These are phyloP conservation scores for Kryptolebias ocellatus DNA, from an alignment of 2,797 vertebrate species.

Conservation along the genomic window DNA sequence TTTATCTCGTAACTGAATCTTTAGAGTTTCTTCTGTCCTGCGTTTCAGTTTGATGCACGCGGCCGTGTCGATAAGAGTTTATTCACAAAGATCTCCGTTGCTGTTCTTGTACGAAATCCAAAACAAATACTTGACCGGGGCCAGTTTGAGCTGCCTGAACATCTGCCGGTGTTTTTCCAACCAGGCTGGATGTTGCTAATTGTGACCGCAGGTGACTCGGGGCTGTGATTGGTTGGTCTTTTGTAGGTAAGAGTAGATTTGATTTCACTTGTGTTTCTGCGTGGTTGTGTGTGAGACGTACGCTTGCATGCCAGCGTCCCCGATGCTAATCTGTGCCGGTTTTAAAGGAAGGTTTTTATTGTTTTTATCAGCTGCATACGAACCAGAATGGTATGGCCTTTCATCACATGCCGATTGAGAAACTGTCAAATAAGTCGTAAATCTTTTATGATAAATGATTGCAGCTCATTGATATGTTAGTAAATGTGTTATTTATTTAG, in stretches of 20 bases:
- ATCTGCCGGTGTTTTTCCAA: conserved; percentile 72
- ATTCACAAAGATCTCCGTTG: conserved; percentile 10
- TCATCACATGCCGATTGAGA: conserved; percentile 11
- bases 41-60: too few species aligned
- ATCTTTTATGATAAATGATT: neutral
- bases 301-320: neutral
- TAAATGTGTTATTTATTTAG: too few species aligned
- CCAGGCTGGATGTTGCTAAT: conserved; percentile 68
- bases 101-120: conserved; percentile 7
- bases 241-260: conserved; percentile 64
- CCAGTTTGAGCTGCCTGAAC: conserved; percentile 48
- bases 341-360: neutral
- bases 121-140: conserved; percentile 38
- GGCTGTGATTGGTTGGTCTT: conserved; percentile 70
- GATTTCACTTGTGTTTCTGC: conserved; percentile 20
- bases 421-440: conserved; percentile 2
- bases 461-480: neutral
- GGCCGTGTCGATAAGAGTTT: neutral
- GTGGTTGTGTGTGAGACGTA: too few species aligned
- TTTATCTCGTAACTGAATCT: too few species aligned
- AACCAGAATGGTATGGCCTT: conserved; percentile 37
- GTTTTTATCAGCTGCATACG: conserved; percentile 18
- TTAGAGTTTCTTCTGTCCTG: too few species aligned
- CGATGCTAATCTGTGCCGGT: conserved; percentile 57
- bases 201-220: conserved; percentile 73